Evolutionary conservation across 2,888 invertebrate species (phyloP).

Genomic region (Heliconius hortense): DNA sequence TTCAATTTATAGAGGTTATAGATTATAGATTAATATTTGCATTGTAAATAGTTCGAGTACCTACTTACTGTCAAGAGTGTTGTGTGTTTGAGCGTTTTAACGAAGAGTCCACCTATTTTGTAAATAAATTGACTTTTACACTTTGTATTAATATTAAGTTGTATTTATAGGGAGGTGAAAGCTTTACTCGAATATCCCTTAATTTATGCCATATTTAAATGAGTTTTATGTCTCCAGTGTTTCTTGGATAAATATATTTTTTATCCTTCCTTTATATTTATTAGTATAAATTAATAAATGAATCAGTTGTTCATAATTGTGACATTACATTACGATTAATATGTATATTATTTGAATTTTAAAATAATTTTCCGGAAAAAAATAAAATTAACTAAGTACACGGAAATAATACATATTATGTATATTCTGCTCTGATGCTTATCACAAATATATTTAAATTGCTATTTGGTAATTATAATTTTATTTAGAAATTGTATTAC

Average conservation of each 20-base stretch:
- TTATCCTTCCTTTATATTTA: neutral
- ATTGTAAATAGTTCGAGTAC: conserved; percentile 51
- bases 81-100: conserved; percentile 75
- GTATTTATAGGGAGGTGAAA: conserved; percentile 59
- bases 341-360: neutral
- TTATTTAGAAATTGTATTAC: conserved; percentile 43
- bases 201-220: conserved; percentile 57
- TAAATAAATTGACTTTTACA: conserved; percentile 80
- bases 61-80: conserved; percentile 53
- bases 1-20: conserved; percentile 37
- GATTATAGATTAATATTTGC: conserved; percentile 39
- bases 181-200: conserved; percentile 67
- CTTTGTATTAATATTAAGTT: conserved; percentile 62
- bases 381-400: neutral
- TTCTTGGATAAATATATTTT: neutral
- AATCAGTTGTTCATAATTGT: neutral
- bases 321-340: neutral
- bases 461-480: neutral
- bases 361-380: neutral
- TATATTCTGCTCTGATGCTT: conserved; percentile 24
- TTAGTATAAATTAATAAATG: neutral
- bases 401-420: neutral
- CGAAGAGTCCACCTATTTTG: conserved; percentile 82
- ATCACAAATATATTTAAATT: conserved; percentile 10
- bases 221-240: conserved; percentile 27